Conservation (phyloP, 2,113 vertebrate genomes). For the human region DNA sequence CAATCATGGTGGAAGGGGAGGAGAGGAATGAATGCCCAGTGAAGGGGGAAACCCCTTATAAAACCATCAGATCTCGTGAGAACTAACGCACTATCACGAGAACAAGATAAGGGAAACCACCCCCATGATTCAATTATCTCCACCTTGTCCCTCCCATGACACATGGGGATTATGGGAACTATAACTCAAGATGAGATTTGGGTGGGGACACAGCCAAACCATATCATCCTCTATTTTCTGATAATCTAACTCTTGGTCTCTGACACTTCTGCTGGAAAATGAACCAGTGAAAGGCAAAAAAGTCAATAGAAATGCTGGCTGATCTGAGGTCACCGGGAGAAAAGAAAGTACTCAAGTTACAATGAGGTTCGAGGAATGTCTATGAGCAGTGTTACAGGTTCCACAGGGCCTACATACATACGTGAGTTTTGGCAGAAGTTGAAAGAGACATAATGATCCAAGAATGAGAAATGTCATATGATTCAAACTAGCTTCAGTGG, state of each 20-base stretch:
- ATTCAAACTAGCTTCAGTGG: neutral
- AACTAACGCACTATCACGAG: too few species aligned
- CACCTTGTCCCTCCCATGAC: too few species aligned
- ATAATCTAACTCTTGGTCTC: neutral
- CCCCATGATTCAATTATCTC: too few species aligned
- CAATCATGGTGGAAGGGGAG: too few species aligned
- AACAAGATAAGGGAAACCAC: too few species aligned
- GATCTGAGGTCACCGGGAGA: neutral
- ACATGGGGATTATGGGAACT: too few species aligned
- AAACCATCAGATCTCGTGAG: too few species aligned
- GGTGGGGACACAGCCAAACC: too few species aligned
- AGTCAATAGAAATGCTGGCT: neutral
- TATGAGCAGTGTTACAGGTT: fast-evolving
- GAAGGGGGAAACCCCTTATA: too few species aligned
- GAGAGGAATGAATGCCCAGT: too few species aligned
- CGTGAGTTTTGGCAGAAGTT: neutral
- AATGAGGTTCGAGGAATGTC: neutral
- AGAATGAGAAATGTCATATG: neutral
- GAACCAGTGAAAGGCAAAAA: neutral
- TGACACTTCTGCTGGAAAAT: neutral
- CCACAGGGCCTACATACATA: fast-evolving
- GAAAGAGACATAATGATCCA: neutral
- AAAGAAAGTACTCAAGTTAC: neutral
- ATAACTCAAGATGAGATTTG: too few species aligned
- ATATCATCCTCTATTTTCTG: neutral